phyloP scores from a whole-genome alignment of 2,797 vertebrate genomes.

The Oceanodroma leucorhoa region DNA sequence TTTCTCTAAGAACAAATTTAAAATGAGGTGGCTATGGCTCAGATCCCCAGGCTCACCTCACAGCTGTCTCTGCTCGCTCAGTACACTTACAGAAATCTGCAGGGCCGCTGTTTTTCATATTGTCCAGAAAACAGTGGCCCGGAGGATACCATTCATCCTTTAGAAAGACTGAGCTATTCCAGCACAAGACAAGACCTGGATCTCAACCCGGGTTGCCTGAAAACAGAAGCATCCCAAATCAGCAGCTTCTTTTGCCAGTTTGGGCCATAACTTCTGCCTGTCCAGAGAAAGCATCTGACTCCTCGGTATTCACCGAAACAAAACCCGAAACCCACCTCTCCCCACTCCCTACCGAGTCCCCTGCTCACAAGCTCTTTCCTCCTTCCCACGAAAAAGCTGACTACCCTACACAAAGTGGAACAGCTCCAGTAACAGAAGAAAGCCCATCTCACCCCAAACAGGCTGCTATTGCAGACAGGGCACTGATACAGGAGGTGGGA shows the following conservation, averaged over 20 bases:
- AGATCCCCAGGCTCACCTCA: background rate
- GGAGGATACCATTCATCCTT: background rate
- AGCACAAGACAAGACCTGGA: background rate
- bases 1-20: slow-evolving; percentile 1
- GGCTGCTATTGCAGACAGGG: background rate
- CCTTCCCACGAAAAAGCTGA: background rate
- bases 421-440: background rate
- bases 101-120: background rate
- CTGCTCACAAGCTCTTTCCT: background rate
- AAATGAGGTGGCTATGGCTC: background rate
- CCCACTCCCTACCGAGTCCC: background rate
- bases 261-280: background rate
- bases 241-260: background rate
- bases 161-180: background rate
- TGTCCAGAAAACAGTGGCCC: background rate
- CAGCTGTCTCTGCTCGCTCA: accelerated
- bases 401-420: background rate
- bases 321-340: background rate
- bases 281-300: background rate
- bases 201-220: background rate
- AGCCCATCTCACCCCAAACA: background rate
- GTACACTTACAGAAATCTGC: background rate
- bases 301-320: background rate
- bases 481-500: background rate
- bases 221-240: background rate